Conservation (phyloP, 2,888 invertebrate species). For the Drosophila cognata region DNA sequence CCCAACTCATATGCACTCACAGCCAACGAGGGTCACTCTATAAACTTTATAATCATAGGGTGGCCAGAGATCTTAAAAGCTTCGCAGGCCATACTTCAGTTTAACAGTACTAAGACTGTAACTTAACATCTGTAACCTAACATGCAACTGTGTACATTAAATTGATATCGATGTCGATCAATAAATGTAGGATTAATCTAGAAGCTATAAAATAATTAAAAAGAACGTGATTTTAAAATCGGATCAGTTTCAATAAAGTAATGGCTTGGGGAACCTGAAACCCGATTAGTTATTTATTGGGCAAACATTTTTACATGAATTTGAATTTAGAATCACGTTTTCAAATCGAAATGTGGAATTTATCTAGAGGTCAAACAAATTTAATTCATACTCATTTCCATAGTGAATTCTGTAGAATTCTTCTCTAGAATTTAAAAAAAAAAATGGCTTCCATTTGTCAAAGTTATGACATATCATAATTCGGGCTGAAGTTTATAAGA, state of each 20-base stretch:
- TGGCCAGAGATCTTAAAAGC: neutral
- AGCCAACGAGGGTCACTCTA: constrained; percentile 18
- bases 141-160: rapidly evolving
- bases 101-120: too few relatives aligned
- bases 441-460: neutral
- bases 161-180: too few relatives aligned
- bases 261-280: neutral
- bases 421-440: neutral
- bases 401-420: neutral
- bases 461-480: neutral
- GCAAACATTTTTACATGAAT: too few relatives aligned
- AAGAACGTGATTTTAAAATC: neutral
- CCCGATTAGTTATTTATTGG: neutral
- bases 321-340: neutral
- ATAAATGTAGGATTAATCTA: too few relatives aligned
- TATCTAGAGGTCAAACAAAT: neutral
- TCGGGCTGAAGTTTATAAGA: neutral
- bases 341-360: neutral
- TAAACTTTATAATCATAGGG: neutral
- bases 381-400: neutral
- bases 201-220: too few relatives aligned
- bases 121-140: too few relatives aligned
- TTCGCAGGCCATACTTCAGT: too few relatives aligned
- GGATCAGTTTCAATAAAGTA: neutral
- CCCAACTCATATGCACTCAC: constrained; percentile 39